Base-by-base conservation (phyloP, 2,113 vertebrate genomes). In the Cranoglanis bouderius region DNA sequence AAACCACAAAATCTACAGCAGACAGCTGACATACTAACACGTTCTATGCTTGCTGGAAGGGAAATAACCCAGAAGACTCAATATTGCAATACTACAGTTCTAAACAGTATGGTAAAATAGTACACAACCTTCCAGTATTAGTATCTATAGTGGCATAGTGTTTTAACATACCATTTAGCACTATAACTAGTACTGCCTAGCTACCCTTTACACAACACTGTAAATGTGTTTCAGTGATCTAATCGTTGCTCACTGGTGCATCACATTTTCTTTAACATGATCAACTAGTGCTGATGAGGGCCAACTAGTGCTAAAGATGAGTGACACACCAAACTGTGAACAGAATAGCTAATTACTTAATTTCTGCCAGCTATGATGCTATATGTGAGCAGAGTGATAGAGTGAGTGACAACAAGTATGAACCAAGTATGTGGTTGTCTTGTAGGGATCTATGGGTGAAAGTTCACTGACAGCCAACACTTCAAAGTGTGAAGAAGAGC, bases 401-500 rank as follows among this genome's bases (percentile, higher is more conserved):
- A 63, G 19, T 80, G 49, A 84, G 40, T 78, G 51, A 57, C 29
- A 81, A 1, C 24, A n/a, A n/a, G n/a, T n/a, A n/a, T n/a, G n/a
- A n/a, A 59, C 29, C 81, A 9, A 24, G 38, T 49, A 61, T 72
- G 51, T 70, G 63, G 5, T 51, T 87, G 46, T 78, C 51, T 57
- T 89, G 51, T 51, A 98, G 97, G 95, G 95, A 90, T 95, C 95
- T 91, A 93, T 96, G 89, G 96, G 97, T 82, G 92, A 95, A 93
- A 96, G 94, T 92, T 94, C 95, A 93, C 95, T 96, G 90, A 94
- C 96, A 86, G 95, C 95, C 92, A 96, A 96, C 93, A 96, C 93
- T 92, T 93, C 94, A 93, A 95, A 94, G 92, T 96, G 96, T 95
- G 96, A 96, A 92, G 97, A 96, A 90, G 95, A 94, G 35, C 97